Conservation (phyloP, 2,797 vertebrate species). For the Diplodus puntazzo region DNA sequence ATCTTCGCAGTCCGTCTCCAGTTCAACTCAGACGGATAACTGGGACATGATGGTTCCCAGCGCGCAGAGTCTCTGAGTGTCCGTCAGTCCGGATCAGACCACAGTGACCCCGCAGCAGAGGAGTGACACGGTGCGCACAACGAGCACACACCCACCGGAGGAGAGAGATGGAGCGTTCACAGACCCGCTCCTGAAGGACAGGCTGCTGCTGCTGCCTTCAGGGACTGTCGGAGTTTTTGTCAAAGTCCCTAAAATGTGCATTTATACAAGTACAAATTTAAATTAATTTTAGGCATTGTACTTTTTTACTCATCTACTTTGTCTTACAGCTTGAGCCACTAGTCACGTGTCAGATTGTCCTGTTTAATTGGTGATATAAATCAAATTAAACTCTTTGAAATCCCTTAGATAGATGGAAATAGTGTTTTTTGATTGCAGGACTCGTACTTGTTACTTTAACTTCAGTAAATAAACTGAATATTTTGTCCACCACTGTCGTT, state of each 20-base stretch:
- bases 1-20: slow-evolving; percentile 52
- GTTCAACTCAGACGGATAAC: slow-evolving; percentile 24
- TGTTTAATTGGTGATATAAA: no score
- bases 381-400: no score
- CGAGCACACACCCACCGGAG: slow-evolving; percentile 46
- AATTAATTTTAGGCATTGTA: no score
- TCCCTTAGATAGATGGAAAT: no score
- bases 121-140: background rate
- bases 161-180: slow-evolving; percentile 28
- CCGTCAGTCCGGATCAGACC: slow-evolving; percentile 14
- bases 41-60: slow-evolving; percentile 54
- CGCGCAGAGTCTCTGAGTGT: slow-evolving; percentile 22
- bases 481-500: no score
- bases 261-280: no score
- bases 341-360: no score
- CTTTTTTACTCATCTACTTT: background rate
- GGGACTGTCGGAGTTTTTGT: slow-evolving; percentile 1
- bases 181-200: background rate
- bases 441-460: no score
- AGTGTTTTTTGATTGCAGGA: no score
- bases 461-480: no score
- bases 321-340: no score
- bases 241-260: no score
- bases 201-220: slow-evolving; percentile 44
- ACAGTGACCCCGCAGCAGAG: slow-evolving; percentile 34